phyloP scores from a whole-genome alignment of 2,113 vertebrate genomes.

The Tinamus guttatus region DNA sequence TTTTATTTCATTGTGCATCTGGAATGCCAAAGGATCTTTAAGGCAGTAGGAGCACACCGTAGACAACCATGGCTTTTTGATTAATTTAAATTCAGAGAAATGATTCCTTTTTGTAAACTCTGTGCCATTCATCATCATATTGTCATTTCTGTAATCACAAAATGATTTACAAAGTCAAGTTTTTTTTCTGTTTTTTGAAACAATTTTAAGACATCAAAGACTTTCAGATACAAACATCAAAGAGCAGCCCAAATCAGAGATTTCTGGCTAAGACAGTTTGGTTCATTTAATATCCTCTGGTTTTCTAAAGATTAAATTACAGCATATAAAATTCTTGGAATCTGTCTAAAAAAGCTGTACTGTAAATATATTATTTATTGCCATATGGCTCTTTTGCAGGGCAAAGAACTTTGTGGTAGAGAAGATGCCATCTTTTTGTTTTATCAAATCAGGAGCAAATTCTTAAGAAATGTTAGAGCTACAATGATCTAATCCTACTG shows the following conservation, averaged over 20 bases:
- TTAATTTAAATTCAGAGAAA: conserved; percentile 80
- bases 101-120: conserved; percentile 67
- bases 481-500: conserved; percentile 37
- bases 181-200: conserved; percentile 81
- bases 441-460: conserved; percentile 62
- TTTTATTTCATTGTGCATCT: conserved; percentile 80
- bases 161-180: conserved; percentile 82
- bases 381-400: conserved; percentile 22
- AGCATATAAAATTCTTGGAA: conserved; percentile 85
- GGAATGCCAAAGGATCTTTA: conserved; percentile 76
- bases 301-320: conserved; percentile 83
- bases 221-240: conserved; percentile 83
- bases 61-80: conserved; percentile 73
- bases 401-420: conserved; percentile 38
- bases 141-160: conserved; percentile 80
- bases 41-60: conserved; percentile 72
- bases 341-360: conserved; percentile 75
- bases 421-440: conserved; percentile 67
- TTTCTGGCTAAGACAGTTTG: conserved; percentile 85
- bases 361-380: conserved; percentile 80
- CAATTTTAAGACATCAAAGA: conserved; percentile 85
- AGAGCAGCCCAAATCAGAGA: conserved; percentile 81
- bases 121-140: conserved; percentile 82
- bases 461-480: conserved; percentile 56
- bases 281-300: conserved; percentile 86